Conservation (phyloP, 2,888 invertebrate genomes). For the Dastarcus helophoroides region DNA sequence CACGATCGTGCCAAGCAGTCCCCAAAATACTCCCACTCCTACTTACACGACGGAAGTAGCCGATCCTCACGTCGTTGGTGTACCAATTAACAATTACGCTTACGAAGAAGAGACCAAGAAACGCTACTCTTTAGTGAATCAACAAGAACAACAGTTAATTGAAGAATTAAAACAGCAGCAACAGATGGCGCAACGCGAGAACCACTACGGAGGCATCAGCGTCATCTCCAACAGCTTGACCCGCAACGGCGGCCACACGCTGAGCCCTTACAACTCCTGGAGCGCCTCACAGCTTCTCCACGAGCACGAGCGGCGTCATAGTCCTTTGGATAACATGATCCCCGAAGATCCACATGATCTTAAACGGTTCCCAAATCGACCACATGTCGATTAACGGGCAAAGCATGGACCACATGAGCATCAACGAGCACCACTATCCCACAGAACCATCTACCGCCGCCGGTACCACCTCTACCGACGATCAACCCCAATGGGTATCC, state of each 20-base stretch:
- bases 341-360: slow-evolving; percentile 27
- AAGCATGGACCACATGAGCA: slow-evolving; percentile 30
- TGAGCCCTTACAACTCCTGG: slow-evolving; percentile 48
- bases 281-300: slow-evolving; percentile 47
- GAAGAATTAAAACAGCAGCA: slow-evolving; percentile 38
- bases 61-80: slow-evolving; percentile 37
- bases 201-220: slow-evolving; percentile 29
- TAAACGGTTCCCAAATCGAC: slow-evolving; percentile 28
- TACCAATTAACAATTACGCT: slow-evolving; percentile 36
- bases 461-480: slow-evolving; percentile 42
- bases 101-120: slow-evolving; percentile 40
- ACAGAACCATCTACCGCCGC: slow-evolving; percentile 33
- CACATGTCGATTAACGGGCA: slow-evolving; percentile 32
- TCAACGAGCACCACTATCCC: slow-evolving; percentile 30
- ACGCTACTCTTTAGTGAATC: slow-evolving; percentile 38
- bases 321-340: slow-evolving; percentile 33
- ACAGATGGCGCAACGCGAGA: slow-evolving; percentile 22
- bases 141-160: slow-evolving; percentile 38
- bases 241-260: slow-evolving; percentile 33
- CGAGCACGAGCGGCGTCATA: slow-evolving; percentile 45
- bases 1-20: slow-evolving; percentile 37
- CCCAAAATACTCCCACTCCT: slow-evolving; percentile 27
- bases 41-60: slow-evolving; percentile 27
- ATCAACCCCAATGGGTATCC: slow-evolving; percentile 36
- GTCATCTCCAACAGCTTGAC: slow-evolving; percentile 36